These are phyloP conservation scores for Epizoanthus rinbou DNA, from an alignment of 92 coral and sea anemone genomes.

Conservation along the genomic window DNA sequence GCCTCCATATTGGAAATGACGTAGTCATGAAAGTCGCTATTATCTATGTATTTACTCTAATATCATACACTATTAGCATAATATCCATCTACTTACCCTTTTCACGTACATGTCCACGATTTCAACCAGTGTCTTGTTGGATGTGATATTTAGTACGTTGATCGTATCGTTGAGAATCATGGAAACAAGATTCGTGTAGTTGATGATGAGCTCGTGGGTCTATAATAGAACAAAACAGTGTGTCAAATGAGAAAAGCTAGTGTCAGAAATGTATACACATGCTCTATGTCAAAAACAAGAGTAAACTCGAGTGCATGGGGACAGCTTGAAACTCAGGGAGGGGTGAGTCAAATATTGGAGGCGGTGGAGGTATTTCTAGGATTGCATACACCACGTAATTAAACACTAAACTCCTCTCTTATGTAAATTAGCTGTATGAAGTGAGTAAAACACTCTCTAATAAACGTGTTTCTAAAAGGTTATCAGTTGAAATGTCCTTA, in stretches of 20 bases:
- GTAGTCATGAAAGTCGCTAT: too few relatives aligned
- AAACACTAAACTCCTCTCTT: neutral
- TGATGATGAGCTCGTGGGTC: conserved; percentile 53
- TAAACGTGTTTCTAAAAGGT: too few relatives aligned
- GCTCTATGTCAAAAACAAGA: too few relatives aligned
- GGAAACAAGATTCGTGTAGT: conserved; percentile 53
- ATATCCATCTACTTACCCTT: neutral
- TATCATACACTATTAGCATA: too few relatives aligned
- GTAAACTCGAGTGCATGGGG: too few relatives aligned
- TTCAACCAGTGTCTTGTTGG: conserved; percentile 53
- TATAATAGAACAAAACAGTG: neutral
- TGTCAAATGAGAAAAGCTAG: neutral
- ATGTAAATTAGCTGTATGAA: too few relatives aligned
- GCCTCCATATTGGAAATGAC: too few relatives aligned
- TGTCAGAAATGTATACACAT: neutral
- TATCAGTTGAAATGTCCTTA: too few relatives aligned
- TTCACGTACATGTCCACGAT: conserved; percentile 50
- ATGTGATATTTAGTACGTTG: conserved; percentile 55
- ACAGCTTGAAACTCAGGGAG: too few relatives aligned
- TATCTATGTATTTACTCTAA: too few relatives aligned
- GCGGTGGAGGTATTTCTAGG: neutral
- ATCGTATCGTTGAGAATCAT: conserved; percentile 58
- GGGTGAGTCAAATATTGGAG: neutral
- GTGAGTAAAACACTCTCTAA: too few relatives aligned
- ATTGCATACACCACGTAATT: neutral